Base-by-base conservation (phyloP, 2,113 vertebrate species). In the Cheilinus undulatus region DNA sequence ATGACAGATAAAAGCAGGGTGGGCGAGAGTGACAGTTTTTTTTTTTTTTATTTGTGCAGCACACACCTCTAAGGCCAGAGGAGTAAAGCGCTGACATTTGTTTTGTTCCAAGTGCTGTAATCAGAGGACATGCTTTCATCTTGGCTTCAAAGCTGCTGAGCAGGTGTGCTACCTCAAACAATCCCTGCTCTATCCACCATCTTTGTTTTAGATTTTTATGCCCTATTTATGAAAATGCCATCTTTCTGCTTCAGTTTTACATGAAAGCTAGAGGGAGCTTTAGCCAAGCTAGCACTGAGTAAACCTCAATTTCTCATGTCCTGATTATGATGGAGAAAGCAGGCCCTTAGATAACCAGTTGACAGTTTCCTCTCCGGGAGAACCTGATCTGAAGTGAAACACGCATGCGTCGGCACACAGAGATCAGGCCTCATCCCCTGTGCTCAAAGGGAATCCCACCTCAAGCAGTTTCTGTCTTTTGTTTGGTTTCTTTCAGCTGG, bases 61-160 rank as follows among this genome's bases (percentile, higher is more conserved):
- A 40, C 52, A 71, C 42, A 51, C 52, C 78, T 67, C 57, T 20
- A 22, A 75, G 59, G 56, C n/a, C 51, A 57, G 32, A 57, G 45
- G 56, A 65, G 81, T 30, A 48, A 77, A 82, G 45, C 50, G 80
- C 6, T 42, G 66, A 69, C 69, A 56, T 81, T 40, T 76, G 85
- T 83, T 43, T 86, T 90, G 89, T 82, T 89, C 43, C 49, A 72
- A 78, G 90, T 86, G 77, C 77, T 86, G 66, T 86, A 69, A 89
- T 86, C 83, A 84, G 63, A 76, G 66, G 65, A 70, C 80, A 43
- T 26, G 78, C 92, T 92, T 92, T 94, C 74, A 94, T 94, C 91
- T 91, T 1, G 7, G 61, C 90, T 92, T 93, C 92, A 93, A 93
- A 92, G 92, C 87, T 60, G 43, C 14, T 45, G 46, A 85, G 83